These are phyloP conservation scores for Nesidiocoris tenuis DNA, from an alignment of 2,888 invertebrate species.

Conservation along the genomic window DNA sequence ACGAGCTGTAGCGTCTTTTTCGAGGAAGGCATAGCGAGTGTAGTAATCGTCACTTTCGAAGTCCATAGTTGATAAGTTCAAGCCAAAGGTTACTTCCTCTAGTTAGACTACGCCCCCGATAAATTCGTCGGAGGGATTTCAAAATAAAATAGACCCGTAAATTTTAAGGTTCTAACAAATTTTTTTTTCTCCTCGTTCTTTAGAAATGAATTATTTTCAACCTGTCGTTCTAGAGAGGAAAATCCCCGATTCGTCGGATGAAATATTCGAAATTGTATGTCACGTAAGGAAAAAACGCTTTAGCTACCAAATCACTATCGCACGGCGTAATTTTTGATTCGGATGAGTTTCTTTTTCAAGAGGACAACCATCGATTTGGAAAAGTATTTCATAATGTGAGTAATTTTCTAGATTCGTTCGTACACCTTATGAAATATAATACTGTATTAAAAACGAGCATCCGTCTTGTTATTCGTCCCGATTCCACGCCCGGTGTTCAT, in stretches of 20 bases:
- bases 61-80: constrained; percentile 35
- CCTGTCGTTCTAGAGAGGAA: background rate
- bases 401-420: constrained; percentile 38
- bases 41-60: background rate
- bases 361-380: constrained; percentile 9
- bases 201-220: constrained; percentile 4
- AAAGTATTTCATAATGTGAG: constrained; percentile 25
- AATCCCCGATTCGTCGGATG: background rate
- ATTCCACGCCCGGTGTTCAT: too few species aligned
- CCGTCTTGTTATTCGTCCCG: background rate
- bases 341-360: constrained; percentile 3
- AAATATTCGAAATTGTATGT: too few species aligned
- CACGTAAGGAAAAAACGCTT: constrained; percentile 23
- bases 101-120: constrained; percentile 14
- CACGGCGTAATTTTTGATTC: constrained; percentile 1
- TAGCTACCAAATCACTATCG: constrained; percentile 2
- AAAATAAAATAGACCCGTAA: background rate
- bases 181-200: background rate
- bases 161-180: background rate
- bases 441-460: constrained; percentile 27
- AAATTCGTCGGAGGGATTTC: background rate
- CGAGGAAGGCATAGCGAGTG: background rate
- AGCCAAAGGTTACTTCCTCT: constrained; percentile 40
- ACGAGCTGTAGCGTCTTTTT: background rate
- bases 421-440: constrained; percentile 36